phyloP scores from a whole-genome alignment of 2,888 invertebrate genomes.

The Clivina fossor region DNA sequence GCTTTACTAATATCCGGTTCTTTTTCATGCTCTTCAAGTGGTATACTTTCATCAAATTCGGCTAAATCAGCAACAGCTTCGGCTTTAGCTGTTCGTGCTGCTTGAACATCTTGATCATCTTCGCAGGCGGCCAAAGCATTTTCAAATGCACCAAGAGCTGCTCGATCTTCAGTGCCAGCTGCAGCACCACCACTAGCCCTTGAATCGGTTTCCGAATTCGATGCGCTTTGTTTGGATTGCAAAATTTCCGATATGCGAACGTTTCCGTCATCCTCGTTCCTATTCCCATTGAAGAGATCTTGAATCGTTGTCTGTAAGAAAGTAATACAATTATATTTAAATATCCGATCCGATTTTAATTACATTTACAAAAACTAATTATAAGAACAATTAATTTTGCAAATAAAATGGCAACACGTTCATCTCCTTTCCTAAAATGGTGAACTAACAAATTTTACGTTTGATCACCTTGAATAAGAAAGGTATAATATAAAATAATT shows the following conservation, averaged over 20 bases:
- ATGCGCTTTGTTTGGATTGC: no score
- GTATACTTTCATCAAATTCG: conserved; percentile 94
- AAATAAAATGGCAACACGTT: no score
- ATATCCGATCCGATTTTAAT: no score
- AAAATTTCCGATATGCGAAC: conserved; percentile 61
- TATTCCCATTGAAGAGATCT: conserved; percentile 84
- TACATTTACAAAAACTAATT: no score
- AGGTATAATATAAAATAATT: no score
- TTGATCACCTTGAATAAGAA: no score
- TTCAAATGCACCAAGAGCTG: conserved; percentile 69
- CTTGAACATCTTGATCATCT: conserved; percentile 92
- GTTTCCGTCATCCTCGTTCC: conserved; percentile 62
- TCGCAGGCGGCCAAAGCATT: conserved; percentile 87
- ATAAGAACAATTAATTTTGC: no score
- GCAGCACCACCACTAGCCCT: conserved; percentile 38
- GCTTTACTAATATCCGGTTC: conserved; percentile 68
- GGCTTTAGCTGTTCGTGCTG: conserved; percentile 84
- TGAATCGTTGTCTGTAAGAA: conserved; percentile 78
- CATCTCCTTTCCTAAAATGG: no score
- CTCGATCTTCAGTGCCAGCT: conserved; percentile 57
- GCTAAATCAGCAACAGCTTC: conserved; percentile 89
- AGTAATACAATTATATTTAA: no score
- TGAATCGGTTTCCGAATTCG: conserved; percentile 43
- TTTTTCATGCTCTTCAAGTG: conserved; percentile 70
- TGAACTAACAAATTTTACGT: no score